phyloP scores from a whole-genome alignment of 2,113 vertebrate genomes.

The Aix galericulata region DNA sequence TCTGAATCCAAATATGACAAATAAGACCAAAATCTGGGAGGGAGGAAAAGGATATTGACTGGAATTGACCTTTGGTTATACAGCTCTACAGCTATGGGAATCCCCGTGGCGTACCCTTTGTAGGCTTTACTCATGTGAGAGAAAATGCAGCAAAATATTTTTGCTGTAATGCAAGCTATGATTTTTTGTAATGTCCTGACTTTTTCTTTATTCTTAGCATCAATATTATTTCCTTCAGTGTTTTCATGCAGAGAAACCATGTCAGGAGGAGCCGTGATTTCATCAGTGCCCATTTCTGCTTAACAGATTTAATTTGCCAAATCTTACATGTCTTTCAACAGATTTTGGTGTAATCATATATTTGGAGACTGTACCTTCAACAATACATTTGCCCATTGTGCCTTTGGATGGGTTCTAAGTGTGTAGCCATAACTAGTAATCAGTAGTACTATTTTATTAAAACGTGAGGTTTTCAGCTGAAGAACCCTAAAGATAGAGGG shows the following conservation, averaged over 20 bases:
- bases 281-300: background rate
- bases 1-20: background rate
- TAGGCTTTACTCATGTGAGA: background rate
- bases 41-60: background rate
- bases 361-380: background rate
- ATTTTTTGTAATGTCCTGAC: background rate
- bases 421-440: background rate
- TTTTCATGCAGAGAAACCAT: background rate
- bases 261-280: background rate
- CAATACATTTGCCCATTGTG: background rate
- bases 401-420: background rate
- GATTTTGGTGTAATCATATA: background rate
- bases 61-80: background rate
- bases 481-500: background rate
- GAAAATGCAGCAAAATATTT: background rate
- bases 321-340: background rate
- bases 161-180: background rate
- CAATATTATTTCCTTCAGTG: background rate
- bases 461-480: background rate
- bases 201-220: background rate
- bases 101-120: background rate
- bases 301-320: background rate
- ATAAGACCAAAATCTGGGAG: background rate
- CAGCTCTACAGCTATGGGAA: background rate
- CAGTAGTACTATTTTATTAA: background rate